Evolutionary conservation across 1,140 invertebrate genomes (phyloP).

Genomic region (Tetramorium simillimum): DNA sequence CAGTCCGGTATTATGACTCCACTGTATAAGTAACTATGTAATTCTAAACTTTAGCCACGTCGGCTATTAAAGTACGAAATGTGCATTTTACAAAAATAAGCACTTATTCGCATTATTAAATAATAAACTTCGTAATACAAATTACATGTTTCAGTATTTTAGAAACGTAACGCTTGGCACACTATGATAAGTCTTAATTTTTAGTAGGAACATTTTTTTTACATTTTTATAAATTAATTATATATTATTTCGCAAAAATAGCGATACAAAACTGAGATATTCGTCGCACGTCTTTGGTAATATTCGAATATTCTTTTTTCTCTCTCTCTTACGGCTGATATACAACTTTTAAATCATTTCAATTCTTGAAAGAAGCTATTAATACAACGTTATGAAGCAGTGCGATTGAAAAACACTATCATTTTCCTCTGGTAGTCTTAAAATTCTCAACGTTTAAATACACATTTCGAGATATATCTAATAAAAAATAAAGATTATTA

Average conservation of each 20-base stretch:
- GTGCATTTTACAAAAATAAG: constrained; percentile 20
- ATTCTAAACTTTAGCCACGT: constrained; percentile 28
- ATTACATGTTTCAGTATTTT: neutral
- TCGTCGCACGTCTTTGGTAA: neutral
- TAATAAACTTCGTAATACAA: constrained; percentile 9
- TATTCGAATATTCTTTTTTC: neutral
- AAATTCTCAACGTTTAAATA: neutral
- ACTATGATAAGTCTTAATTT: constrained; percentile 26
- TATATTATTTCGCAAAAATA: neutral
- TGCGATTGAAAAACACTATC: neutral
- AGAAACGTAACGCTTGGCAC: constrained; percentile 39
- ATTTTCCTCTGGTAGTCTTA: neutral
- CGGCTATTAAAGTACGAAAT: neutral
- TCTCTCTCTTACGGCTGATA: neutral
- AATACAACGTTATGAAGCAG: neutral
- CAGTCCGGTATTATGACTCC: constrained; percentile 10
- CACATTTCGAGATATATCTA: neutral
- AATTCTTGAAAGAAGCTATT: neutral
- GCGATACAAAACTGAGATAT: constrained; percentile 27
- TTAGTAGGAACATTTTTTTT: constrained; percentile 39
- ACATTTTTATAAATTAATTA: constrained; percentile 9
- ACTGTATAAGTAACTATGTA: neutral
- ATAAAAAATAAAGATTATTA: neutral
- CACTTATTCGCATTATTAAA: constrained; percentile 20
- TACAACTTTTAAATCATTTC: constrained; percentile 2